Percentiles rank a stretch among this genome's conserved stretches.
Conservation (phyloP, 1,140 invertebrate species). For the roundworm (Caenorhabditis elegans) region WBcel235 BX284605.5:9586001-9586500, state of each 20-base stretch:
- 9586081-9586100: too few relatives aligned
- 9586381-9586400: background rate
- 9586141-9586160: background rate
- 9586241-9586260: constrained; percentile 22
- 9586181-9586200: constrained; percentile 8
- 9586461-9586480: too few relatives aligned
- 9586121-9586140: constrained; percentile 21
- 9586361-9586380: background rate
- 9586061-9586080: too few relatives aligned
- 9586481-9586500: too few relatives aligned
- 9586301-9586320: constrained; percentile 6
- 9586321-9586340: constrained; percentile 13
- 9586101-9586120: background rate
- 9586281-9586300: constrained; percentile 16
- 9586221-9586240: constrained; percentile 2
- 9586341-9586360: constrained; percentile 6
- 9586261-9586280: constrained; percentile 25
- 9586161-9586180: background rate
- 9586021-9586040: too few relatives aligned
- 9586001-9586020: too few relatives aligned
- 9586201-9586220: constrained; percentile 15
- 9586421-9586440: background rate
- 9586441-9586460: too few relatives aligned
- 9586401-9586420: background rate
- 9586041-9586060: too few relatives aligned